phyloP scores from a whole-genome alignment of 2,797 vertebrate species.

The Poecilia wingei region DNA sequence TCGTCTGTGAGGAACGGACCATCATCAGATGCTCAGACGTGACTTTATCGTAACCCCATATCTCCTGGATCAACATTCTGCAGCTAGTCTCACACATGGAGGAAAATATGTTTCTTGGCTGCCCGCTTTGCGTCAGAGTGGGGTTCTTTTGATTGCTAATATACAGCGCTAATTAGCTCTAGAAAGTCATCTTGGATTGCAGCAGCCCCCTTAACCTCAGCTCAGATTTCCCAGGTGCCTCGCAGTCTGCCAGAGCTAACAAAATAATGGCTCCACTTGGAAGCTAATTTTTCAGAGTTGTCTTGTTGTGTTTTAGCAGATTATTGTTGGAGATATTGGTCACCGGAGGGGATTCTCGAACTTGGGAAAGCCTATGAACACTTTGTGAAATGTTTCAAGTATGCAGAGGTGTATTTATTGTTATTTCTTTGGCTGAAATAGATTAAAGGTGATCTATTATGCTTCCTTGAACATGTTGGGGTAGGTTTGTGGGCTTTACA shows the following conservation, averaged over 20 bases:
- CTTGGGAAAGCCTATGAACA: constrained; percentile 13
- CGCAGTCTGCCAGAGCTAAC: constrained; percentile 80
- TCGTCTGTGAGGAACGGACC: constrained; percentile 40
- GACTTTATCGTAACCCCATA: constrained; percentile 52
- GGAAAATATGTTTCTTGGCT: constrained; percentile 83
- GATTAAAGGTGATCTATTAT: too few relatives aligned
- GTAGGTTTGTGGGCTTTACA: too few relatives aligned
- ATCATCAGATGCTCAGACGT: constrained; percentile 51
- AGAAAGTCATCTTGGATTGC: constrained; percentile 71
- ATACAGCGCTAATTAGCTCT: constrained; percentile 76
- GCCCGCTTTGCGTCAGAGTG: constrained; percentile 53
- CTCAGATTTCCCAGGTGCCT: constrained; percentile 84
- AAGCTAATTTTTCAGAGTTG: constrained; percentile 59
- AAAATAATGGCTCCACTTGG: constrained; percentile 72
- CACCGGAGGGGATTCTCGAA: constrained; percentile 53
- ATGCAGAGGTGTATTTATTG: not conserved
- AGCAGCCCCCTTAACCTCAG: constrained; percentile 61
- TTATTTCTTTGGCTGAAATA: too few relatives aligned
- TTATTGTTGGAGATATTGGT: constrained; percentile 70
- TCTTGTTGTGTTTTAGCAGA: constrained; percentile 70
- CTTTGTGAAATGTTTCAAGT: not conserved
- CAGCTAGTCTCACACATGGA: constrained; percentile 67
- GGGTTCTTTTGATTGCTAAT: constrained; percentile 76
- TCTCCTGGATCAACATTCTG: constrained; percentile 62
- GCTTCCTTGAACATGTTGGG: too few relatives aligned